These are phyloP conservation scores for Tetraneura akinire DNA, from an alignment of 1,140 invertebrate genomes.

Conservation along the genomic window DNA sequence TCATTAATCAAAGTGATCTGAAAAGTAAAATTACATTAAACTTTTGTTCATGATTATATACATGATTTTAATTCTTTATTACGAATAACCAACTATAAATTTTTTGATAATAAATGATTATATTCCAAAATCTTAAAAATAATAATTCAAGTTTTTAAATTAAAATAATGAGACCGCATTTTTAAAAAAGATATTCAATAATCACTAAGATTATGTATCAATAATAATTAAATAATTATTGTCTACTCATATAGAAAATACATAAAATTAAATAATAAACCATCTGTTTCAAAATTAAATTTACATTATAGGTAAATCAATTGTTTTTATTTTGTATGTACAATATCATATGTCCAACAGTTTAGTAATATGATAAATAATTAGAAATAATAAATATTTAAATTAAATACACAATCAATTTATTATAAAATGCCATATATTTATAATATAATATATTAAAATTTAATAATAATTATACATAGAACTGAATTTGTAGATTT, in stretches of 20 bases:
- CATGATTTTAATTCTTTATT: neutral
- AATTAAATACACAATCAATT: neutral
- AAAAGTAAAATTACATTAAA: conserved; percentile 17
- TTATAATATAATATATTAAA: no score
- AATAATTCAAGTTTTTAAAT: no score
- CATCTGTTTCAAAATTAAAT: no score
- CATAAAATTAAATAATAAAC: no score
- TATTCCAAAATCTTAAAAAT: neutral
- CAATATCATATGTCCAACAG: no score
- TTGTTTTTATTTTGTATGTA: no score
- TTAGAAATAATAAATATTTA: neutral
- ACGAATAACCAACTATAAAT: neutral
- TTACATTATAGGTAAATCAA: no score
- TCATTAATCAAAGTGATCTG: conserved; percentile 15
- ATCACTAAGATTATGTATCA: no score
- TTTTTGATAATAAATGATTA: neutral
- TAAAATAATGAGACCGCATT: no score
- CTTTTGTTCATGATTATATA: neutral
- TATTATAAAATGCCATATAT: conserved; percentile 20
- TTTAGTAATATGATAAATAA: neutral
- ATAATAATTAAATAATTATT: neutral
- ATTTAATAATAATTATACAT: no score
- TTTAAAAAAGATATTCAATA: no score
- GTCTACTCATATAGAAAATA: no score
- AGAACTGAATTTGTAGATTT: neutral